Percentiles rank a stretch among this genome's conserved stretches.
Conservation (phyloP, 1,140 invertebrate genomes). For the Lepidotrigona ventralis region DNA sequence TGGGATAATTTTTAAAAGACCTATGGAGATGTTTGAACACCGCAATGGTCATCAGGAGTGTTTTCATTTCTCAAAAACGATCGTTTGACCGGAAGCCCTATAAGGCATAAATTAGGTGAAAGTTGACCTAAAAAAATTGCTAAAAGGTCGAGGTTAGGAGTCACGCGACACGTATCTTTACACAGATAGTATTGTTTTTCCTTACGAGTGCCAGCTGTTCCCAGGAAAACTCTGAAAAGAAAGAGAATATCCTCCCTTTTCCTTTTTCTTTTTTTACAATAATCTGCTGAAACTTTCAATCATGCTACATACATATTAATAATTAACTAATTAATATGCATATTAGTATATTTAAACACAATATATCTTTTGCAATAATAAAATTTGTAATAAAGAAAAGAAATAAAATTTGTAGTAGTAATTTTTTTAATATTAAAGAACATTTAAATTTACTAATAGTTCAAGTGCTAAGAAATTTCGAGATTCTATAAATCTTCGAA, state of each 20-base stretch:
- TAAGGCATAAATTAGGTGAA: conserved; percentile 33
- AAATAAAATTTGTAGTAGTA: too few relatives aligned
- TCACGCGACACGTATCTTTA: conserved; percentile 16
- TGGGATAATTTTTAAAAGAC: neutral
- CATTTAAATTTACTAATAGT: too few relatives aligned
- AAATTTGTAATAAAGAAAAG: too few relatives aligned
- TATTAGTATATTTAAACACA: too few relatives aligned
- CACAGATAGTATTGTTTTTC: conserved; percentile 34
- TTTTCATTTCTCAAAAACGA: neutral
- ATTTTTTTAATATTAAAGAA: too few relatives aligned
- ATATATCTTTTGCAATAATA: too few relatives aligned
- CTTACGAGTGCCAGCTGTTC: conserved; percentile 46
- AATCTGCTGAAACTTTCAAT: neutral
- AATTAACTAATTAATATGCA: too few relatives aligned
- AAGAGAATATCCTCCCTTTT: conserved; percentile 4
- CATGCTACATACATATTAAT: too few relatives aligned
- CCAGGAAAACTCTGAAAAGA: neutral
- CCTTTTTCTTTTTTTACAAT: neutral
- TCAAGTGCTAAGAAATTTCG: too few relatives aligned
- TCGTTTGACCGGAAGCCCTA: conserved; percentile 21
- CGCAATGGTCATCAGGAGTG: neutral
- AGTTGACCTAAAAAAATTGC: conserved; percentile 38
- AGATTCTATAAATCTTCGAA: neutral
- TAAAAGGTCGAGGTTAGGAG: neutral
- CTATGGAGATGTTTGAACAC: too few relatives aligned